Conservation (phyloP, 2,888 invertebrate genomes). For the Trachelus stipa region DNA sequence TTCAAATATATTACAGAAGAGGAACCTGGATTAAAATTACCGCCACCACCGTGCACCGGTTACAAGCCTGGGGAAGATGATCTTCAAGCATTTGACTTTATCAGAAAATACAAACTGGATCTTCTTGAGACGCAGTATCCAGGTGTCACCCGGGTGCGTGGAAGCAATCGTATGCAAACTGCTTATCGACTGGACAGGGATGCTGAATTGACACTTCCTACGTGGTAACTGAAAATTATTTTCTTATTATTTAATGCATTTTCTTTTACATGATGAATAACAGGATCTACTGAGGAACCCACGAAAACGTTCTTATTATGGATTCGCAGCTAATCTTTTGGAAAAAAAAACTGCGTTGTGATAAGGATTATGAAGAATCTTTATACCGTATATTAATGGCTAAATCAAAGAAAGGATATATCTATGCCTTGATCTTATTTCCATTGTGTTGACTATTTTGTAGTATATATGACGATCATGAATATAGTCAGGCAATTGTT, state of each 20-base stretch:
- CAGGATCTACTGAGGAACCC: neutral
- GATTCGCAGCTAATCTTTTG: no score
- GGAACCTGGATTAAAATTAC: conserved; percentile 30
- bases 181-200: conserved; percentile 82
- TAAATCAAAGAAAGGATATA: neutral
- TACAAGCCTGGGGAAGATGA: conserved; percentile 81
- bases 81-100: conserved; percentile 84
- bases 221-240: conserved; percentile 70
- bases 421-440: neutral
- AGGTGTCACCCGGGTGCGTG: conserved; percentile 78
- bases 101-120: conserved; percentile 81
- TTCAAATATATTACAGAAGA: conserved; percentile 34
- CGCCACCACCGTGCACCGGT: conserved; percentile 68
- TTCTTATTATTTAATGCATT: neutral
- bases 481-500: neutral
- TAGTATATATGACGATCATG: neutral
- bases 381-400: neutral
- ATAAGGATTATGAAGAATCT: no score
- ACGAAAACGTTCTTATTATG: neutral
- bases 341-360: no score
- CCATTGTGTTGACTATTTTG: neutral
- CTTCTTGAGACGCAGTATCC: conserved; percentile 71
- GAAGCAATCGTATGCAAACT: conserved; percentile 82
- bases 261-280: neutral
- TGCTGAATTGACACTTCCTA: conserved; percentile 79